Conservation (phyloP, 2,113 vertebrate species). For the Geococcyx californianus region DNA sequence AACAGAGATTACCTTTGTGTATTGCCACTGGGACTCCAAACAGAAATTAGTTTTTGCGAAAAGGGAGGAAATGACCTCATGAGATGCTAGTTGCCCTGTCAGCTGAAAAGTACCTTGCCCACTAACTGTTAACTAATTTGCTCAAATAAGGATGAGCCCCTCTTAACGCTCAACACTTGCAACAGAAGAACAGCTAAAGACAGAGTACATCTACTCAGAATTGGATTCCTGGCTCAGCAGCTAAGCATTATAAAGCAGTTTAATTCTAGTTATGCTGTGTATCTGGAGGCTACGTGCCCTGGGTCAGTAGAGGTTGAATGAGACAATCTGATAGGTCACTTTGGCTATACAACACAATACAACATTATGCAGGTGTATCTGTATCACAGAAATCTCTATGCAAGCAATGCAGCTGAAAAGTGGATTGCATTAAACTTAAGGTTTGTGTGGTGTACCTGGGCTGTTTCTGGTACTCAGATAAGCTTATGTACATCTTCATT, state of each 20-base stretch:
- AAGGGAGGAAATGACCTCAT: background rate
- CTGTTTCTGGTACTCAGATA: background rate
- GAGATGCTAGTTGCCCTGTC: background rate
- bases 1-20: background rate
- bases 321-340: background rate
- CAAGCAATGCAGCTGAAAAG: background rate
- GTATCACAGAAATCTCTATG: background rate
- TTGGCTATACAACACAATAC: background rate
- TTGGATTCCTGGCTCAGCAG: background rate
- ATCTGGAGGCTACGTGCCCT: rapidly evolving
- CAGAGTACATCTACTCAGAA: rapidly evolving
- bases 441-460: background rate
- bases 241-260: background rate
- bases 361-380: rapidly evolving
- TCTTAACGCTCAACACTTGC: background rate
- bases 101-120: background rate
- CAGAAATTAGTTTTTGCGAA: background rate
- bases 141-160: background rate
- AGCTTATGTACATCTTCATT: background rate
- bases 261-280: background rate
- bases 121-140: background rate
- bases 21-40: background rate
- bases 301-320: rapidly evolving
- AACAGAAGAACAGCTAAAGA: background rate
- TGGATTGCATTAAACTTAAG: background rate